A percentile compares a stretch with the other conserved stretches of the same genome.
Evolutionary conservation across 2,113 vertebrate genomes (phyloP).

Genomic region (Rhabdomys dilectus): DNA sequence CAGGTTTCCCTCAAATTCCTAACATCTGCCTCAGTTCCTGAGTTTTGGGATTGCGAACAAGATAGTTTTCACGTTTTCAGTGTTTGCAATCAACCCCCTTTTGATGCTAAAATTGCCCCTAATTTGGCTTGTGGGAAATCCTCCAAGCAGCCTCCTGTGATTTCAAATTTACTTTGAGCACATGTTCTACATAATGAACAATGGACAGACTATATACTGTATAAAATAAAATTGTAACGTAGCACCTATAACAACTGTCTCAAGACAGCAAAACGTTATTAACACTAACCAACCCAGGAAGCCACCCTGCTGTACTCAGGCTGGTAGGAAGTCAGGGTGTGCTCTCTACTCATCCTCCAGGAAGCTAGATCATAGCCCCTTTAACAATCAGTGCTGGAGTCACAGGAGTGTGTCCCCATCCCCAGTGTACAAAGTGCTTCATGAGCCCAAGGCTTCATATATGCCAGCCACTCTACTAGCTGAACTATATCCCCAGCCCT

Average conservation of each 20-base stretch:
- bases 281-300: not conserved
- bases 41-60: not conserved
- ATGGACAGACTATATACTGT: not conserved
- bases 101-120: not conserved
- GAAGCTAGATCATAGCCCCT: not conserved
- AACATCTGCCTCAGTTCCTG: not conserved
- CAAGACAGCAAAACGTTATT: not conserved
- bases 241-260: not conserved
- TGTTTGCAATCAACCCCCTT: not conserved
- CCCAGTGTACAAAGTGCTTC: not conserved
- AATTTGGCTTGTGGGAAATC: not conserved
- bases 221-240: conserved; percentile 17
- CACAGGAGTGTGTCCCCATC: not conserved
- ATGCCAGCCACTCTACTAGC: not conserved
- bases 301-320: not conserved
- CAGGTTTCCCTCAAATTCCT: not conserved
- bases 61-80: not conserved
- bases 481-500: not conserved
- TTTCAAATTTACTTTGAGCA: conserved; percentile 35
- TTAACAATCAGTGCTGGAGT: not conserved
- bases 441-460: not conserved
- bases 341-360: not conserved
- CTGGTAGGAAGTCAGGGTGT: not conserved
- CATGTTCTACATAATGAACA: not conserved
- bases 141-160: not conserved